A percentile compares a stretch with the other conserved stretches of the same genome.
Conservation (phyloP, 2,113 vertebrate species). For the Hyperopisus bebe region DNA sequence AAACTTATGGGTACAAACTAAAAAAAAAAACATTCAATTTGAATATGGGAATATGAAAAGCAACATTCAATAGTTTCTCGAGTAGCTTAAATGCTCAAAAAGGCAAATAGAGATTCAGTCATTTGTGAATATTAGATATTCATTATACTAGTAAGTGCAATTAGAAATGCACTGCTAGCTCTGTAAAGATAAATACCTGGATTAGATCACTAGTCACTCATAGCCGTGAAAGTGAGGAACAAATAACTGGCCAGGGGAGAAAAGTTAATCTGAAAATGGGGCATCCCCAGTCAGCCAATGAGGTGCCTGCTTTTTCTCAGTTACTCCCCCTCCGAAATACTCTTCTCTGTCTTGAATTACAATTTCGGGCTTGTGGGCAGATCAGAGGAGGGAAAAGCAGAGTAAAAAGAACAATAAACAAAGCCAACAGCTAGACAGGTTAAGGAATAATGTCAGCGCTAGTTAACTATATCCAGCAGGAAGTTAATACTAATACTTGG, state of each 20-base stretch:
- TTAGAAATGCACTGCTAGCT: not conserved
- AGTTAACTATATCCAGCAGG: not conserved
- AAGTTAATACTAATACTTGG: not conserved
- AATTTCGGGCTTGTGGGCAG: not conserved
- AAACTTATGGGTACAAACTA: not conserved
- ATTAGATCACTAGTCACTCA: not conserved
- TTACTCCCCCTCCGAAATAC: not conserved
- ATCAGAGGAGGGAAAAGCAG: not conserved
- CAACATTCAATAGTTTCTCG: too few species aligned
- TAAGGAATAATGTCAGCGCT: not conserved
- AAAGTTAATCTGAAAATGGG: not conserved
- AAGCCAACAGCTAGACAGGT: not conserved
- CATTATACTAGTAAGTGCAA: not conserved
- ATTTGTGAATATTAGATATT: not conserved
- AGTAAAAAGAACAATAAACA: not conserved
- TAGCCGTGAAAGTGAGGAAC: not conserved
- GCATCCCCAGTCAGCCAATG: not conserved
- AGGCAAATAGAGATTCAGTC: too few species aligned
- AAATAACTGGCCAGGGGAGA: not conserved
- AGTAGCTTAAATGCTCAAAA: not conserved
- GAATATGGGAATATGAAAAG: not conserved
- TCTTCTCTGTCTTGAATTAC: constrained; percentile 9
- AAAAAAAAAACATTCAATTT: not conserved
- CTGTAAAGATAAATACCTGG: not conserved
- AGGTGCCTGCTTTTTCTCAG: not conserved